phyloP scores from a whole-genome alignment of 1,140 invertebrate genomes.

The Drosophila kohkoa region DNA sequence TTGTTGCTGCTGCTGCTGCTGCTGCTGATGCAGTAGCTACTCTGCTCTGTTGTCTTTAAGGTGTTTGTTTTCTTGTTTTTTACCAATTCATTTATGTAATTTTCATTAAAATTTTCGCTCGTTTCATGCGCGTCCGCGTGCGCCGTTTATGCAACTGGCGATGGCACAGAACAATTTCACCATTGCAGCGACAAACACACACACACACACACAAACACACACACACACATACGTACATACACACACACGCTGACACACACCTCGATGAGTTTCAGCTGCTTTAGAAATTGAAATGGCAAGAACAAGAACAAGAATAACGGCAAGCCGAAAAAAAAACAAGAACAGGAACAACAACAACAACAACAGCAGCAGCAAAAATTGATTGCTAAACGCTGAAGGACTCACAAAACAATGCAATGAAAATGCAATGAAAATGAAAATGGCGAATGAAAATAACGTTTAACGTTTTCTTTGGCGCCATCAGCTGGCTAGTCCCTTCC shows the following conservation, averaged over 20 bases:
- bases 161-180: constrained; percentile 45
- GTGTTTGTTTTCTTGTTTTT: constrained; percentile 2
- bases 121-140: constrained; percentile 54
- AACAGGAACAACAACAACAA: background rate
- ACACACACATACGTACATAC: constrained; percentile 15
- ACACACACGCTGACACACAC: constrained; percentile 20
- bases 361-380: constrained; percentile 27
- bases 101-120: constrained; percentile 47
- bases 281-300: constrained; percentile 54
- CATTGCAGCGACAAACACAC: constrained; percentile 44
- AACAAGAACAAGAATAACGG: constrained; percentile 25
- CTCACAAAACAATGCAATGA: constrained; percentile 58
- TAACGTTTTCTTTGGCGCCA: constrained; percentile 48
- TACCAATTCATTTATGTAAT: constrained; percentile 49
- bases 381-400: constrained; percentile 58
- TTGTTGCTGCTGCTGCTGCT: constrained; percentile 22
- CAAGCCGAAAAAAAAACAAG: constrained; percentile 9
- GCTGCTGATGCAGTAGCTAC: background rate
- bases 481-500: constrained; percentile 20
- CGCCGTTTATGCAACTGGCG: constrained; percentile 59
- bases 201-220: constrained; percentile 17
- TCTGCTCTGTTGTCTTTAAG: constrained; percentile 19
- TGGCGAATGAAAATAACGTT: constrained; percentile 58
- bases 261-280: constrained; percentile 49
- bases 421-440: constrained; percentile 56